Evolutionary conservation across 2,797 vertebrate genomes (phyloP), one percentile per base, ranked within the genome.

Genomic region (Acanthiza pusilla): DNA sequence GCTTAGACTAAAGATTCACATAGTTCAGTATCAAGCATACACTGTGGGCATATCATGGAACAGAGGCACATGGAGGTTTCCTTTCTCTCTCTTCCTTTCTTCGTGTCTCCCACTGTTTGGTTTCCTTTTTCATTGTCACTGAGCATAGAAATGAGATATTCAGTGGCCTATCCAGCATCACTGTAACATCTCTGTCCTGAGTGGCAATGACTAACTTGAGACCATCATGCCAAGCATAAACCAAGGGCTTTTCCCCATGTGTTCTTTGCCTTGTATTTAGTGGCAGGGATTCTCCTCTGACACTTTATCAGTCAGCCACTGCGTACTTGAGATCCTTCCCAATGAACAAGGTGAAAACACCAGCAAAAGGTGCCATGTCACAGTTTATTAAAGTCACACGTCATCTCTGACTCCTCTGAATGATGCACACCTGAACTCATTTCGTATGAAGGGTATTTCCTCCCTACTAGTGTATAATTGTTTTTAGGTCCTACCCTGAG

Each of bases 401-500:
- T 57, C 3, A 30, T 38, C 13, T 78, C 50, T 70, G 40, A 25
- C 57, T 89, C 82, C 22, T 48, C 36, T 66, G n/a, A 82, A 54
- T 30, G 75, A 47, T 0, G 1, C 16, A 20, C 1, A 0, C 10
- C n/a, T 81, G 45, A 78, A 50, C 11, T 62, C 50, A 54, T 5
- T 48, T 18, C 5, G 65, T 73, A 19, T 54, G 75, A 65, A 65
- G 2, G 4, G 3, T 32, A 32, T 72, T 75, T 21, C 21, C 17
- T 62, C 47, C 18, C 38, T 57, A 8, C 8, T 8, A 21, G 5
- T 42, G 4, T 54, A 8, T 1, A 8, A 36, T 36, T 43, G 19
- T 7, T 48, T 67, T 72, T 54, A 55, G 36, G 43, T 50, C 26
- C 32, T 42, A 30, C 1, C 1, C 12, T 72, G 21, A 71, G 34